Evolutionary conservation across 2,888 invertebrate genomes (phyloP), one percentile per base, ranked within the genome.

Genomic region (Phytoseiulus persimilis): DNA sequence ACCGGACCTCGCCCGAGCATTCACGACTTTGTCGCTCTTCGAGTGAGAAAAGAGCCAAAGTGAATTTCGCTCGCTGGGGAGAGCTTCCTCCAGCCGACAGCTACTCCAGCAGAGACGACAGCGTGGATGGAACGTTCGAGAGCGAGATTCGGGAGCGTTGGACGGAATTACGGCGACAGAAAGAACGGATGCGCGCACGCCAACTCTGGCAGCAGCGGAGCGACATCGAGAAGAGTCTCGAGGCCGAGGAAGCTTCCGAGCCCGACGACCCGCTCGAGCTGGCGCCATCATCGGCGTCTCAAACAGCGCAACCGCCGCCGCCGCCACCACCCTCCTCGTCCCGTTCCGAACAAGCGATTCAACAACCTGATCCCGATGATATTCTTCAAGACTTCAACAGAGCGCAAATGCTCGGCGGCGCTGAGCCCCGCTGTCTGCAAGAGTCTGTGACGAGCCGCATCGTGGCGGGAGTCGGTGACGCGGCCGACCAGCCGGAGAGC

Each of bases 81-180:
- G 87, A 87, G 45, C 32, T 87, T 28, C 87, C 87, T 31, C 39
- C 87, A n/a, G 87, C 87, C 18, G 87, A 87, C 87, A 87, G 87
- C 33, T 87, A 87, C 23, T 87, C 87, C 18, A 87, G 87, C 45
- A 32, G 87, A 33, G 87, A 87, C 87, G 87, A 87, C 33, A 87
- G 87, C 32, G 45, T 87, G 39, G 87, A 87, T 32, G 87, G 87
- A 45, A 87, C 87, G 32, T 87, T 87, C 45, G 87, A 87, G 31
- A 87, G 87, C 87, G 87, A 87, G 45, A 87, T 87, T 31, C 87
- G 87, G n/a, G 87, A 87, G 45, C 87, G 87, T 39, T 87, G 87
- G 87, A 87, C 87, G 87, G 87, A 87, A 87, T 39, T 87, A 45
- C 87, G 87, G 45, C 32, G 87, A 45, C 87, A 87, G 45, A 33